Conservation (phyloP, 2,888 invertebrate genomes). For the Argyresthia albistria region DNA sequence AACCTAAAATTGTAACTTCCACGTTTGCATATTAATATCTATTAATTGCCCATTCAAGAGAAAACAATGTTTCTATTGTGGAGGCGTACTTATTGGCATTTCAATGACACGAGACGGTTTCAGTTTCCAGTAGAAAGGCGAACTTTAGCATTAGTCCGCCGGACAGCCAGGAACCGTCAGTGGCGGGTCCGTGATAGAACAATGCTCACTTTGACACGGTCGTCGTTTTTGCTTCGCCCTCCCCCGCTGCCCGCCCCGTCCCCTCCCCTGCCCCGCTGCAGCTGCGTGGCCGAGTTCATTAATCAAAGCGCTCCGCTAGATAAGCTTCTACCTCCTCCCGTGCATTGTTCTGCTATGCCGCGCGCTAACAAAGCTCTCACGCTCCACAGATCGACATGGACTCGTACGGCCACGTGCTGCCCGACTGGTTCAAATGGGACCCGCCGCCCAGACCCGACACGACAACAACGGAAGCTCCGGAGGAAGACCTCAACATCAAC, state of each 20-base stretch:
- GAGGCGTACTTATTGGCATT: background rate
- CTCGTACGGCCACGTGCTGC: constrained; percentile 46
- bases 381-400: constrained; percentile 51
- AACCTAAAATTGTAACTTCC: too few relatives aligned
- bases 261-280: constrained; percentile 8
- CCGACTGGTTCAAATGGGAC: constrained; percentile 64
- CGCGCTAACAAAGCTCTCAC: constrained; percentile 14
- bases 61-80: too few relatives aligned
- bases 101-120: background rate
- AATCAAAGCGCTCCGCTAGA: constrained; percentile 51
- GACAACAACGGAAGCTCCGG: constrained; percentile 51
- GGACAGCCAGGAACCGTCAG: background rate
- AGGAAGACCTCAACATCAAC: constrained; percentile 52
- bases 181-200: constrained; percentile 21
- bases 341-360: background rate
- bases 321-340: constrained; percentile 23
- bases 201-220: constrained; percentile 46
- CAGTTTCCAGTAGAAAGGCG: background rate
- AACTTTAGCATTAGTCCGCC: background rate
- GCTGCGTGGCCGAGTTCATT: constrained; percentile 50
- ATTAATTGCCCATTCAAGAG: too few relatives aligned
- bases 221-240: constrained; percentile 44
- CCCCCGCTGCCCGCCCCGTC: constrained; percentile 7
- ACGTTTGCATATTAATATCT: too few relatives aligned
- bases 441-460: constrained; percentile 51